Base-by-base conservation (phyloP, 2,888 invertebrate species). In the Syritta pipiens region DNA sequence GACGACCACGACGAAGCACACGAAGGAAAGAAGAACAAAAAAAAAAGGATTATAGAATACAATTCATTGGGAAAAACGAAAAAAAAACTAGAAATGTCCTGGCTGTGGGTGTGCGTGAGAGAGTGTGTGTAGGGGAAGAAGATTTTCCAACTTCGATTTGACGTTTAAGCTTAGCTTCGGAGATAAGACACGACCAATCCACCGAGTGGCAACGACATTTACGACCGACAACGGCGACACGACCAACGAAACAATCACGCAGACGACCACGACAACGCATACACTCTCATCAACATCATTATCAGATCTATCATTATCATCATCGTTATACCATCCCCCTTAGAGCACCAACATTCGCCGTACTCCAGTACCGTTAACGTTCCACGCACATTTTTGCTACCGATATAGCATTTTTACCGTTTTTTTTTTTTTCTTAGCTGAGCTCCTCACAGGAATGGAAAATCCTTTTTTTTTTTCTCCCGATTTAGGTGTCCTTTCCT, bases 361-460 rank as follows among this genome's bases (percentile, higher is more conserved):
- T 68, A 60, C 59, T n/a, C n/a, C n/a, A n/a, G n/a, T n/a, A n/a
- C 59, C 44, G 65, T 79, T 65, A 74, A 79, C 67, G 49, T 57
- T 79, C 74, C 62, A 79, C 62, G 62, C 74, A 74, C 79, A 79
- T 79, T 79, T 74, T 79, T 24, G 79, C 79, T 79, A 79, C 79
- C 79, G 79, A 79, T 51, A 74, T 68, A 74, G 14, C 79, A 79
- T 79, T 68, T 79, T 79, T 55, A 62, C 69, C 55, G 26, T 67
- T 57, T 44, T 60, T 28, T 62, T 17, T 17, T 17, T 37, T 0
- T 14, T 17, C 17, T 17, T 37, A 37, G 7, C 37, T 17, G 7
- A 51, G 42, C 67, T 74, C 44, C 40, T 57, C 44, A 48, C 26
- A 49, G 12, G 65, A 49, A 67, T 40, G 35, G 7, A n/a, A 24